Evolutionary conservation across 2,113 vertebrate species (phyloP).

Genomic region (Toxostoma redivivum): DNA sequence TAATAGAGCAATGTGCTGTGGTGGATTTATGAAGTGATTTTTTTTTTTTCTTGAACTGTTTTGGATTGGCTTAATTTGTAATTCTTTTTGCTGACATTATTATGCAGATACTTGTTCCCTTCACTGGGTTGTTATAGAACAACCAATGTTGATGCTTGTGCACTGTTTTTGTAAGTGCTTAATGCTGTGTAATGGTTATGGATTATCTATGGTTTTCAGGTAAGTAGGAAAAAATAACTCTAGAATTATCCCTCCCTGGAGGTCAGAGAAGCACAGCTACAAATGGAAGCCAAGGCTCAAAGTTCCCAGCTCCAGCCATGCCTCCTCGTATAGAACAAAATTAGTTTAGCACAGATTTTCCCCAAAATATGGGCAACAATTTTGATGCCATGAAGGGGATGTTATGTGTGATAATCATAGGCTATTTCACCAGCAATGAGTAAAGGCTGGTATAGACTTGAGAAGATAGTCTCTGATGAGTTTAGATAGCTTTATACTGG

Average conservation of each 20-base stretch:
- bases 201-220: conserved; percentile 8
- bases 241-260: background rate
- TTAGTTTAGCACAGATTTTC: background rate
- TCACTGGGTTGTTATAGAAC: background rate
- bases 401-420: background rate
- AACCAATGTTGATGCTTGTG: background rate
- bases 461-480: background rate
- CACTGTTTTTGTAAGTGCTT: background rate
- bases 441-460: background rate
- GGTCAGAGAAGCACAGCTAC: background rate
- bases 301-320: background rate
- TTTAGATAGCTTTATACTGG: background rate
- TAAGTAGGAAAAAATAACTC: background rate
- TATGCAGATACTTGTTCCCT: background rate
- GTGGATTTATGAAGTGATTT: background rate
- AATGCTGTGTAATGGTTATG: background rate
- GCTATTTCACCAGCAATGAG: background rate
- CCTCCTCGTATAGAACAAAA: background rate
- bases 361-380: background rate
- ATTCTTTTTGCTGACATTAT: background rate
- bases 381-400: background rate
- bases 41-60: background rate
- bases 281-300: background rate
- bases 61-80: background rate
- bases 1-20: background rate